Evolutionary conservation across 1,140 invertebrate genomes (phyloP).

Genomic region (Battus philenor): DNA sequence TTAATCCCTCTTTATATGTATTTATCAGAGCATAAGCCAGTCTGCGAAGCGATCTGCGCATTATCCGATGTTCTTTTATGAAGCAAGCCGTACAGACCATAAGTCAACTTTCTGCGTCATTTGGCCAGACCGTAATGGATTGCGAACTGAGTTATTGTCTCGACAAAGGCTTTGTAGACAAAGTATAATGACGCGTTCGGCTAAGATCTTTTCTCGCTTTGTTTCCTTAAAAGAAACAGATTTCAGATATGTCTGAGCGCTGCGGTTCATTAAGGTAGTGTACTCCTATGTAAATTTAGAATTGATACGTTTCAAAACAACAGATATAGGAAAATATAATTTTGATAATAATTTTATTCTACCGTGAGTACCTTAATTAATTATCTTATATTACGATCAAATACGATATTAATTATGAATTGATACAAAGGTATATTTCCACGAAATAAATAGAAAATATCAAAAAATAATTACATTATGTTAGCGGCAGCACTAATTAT

Average conservation of each 20-base stretch:
- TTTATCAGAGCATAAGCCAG: constrained; percentile 1
- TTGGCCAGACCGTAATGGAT: constrained; percentile 63
- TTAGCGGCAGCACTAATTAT: too few species aligned
- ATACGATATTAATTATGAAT: too few species aligned
- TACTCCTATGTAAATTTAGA: too few species aligned
- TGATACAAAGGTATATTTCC: too few species aligned
- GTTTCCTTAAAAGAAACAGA: constrained; percentile 3
- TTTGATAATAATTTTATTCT: too few species aligned
- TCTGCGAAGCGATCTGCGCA: not conserved
- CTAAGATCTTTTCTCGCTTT: constrained; percentile 37
- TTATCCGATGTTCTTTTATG: constrained; percentile 8
- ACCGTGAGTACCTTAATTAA: too few species aligned
- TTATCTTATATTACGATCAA: too few species aligned
- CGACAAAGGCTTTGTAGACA: constrained; percentile 39
- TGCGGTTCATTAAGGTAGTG: not conserved
- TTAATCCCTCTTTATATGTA: not conserved
- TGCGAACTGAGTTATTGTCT: constrained; percentile 56
- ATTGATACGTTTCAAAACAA: too few species aligned
- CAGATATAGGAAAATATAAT: too few species aligned
- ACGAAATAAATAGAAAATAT: too few species aligned
- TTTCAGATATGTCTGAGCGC: not conserved
- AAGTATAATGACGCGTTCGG: constrained; percentile 53
- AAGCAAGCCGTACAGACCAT: constrained; percentile 19
- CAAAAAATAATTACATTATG: too few species aligned
- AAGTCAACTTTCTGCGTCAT: constrained; percentile 67